Base-by-base conservation (phyloP, 2,797 vertebrate genomes). In the Clarias platycephalus region DNA sequence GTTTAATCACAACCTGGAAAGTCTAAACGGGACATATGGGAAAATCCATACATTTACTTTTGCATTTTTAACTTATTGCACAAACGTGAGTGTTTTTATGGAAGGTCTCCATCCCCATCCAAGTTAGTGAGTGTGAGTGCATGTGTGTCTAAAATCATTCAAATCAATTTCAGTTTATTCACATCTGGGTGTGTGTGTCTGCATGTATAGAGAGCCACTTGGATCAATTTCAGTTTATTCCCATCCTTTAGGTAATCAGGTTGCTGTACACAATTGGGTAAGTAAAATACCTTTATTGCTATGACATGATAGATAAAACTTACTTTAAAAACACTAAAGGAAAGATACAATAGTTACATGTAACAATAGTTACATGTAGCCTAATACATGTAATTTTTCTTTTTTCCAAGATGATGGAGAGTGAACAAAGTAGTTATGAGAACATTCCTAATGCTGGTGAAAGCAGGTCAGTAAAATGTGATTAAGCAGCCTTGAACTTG, bases 251-350 rank as follows among this genome's bases (percentile, higher is more conserved):
- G 15, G 13, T n/a, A 62, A 58, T 70, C 24, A 20, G 4, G 20
- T 20, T 34, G 53, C 4, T 76, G 4, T 26, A 53, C 28, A 40
- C 53, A 58, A 22, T 0, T 24, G 26, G 31, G 81, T 82, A 71
- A 82, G 81, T 62, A 82, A 60, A 82, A 71, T 57, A 26, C 10
- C 53, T 58, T 58, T 10, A 31, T 34, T 58, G 34, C 49, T 81
- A 18, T 22, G 8, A 18, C 44, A 5, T 57, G 12, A 0, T 1
- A 16, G 0, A 49, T 12, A 22, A 22, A 12, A 49, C 5, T 12
- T 24, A 22, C 1, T 18, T 60, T 6, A 7, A 60, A 24, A 67
- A 0, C 1, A 8, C 7, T 34, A 67, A 67, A 67, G 40, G 40
- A 40, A 40, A 40, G 40, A 8, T 40, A 40, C 40, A 8, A 44